Evolutionary conservation across 2,113 vertebrate species (phyloP).

Genomic region (Cryptotis parvus): DNA sequence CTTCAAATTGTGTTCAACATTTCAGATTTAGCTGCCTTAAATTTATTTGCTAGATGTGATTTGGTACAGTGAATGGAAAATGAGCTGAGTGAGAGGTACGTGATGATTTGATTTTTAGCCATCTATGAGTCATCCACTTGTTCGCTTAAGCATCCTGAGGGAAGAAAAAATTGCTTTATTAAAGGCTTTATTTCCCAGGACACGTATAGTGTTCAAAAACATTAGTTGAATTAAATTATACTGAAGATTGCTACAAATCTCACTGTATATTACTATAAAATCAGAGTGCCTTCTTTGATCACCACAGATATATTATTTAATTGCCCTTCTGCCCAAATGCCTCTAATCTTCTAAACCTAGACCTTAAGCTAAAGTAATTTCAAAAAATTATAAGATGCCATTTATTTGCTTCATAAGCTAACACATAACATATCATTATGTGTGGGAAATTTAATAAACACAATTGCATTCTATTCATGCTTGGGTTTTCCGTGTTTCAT

Average conservation of each 20-base stretch:
- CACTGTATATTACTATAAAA: background rate
- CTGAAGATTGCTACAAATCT: background rate
- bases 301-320: background rate
- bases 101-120: background rate
- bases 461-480: background rate
- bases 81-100: background rate
- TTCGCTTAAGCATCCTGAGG: background rate
- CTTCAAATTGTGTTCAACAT: background rate
- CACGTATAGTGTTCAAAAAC: background rate
- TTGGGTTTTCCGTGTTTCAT: slow-evolving; percentile 15
- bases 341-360: slow-evolving; percentile 7
- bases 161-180: background rate
- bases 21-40: background rate
- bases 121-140: background rate
- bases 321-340: background rate
- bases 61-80: background rate
- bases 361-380: slow-evolving; percentile 42
- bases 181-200: background rate
- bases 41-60: background rate
- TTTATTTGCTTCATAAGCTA: slow-evolving; percentile 43
- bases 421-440: slow-evolving; percentile 27
- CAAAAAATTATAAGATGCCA: background rate
- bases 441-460: slow-evolving; percentile 52
- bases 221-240: slow-evolving; percentile 23
- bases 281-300: background rate